Conservation (phyloP, 2,888 invertebrate genomes). For the Hofmannophila pseudospretella region DNA sequence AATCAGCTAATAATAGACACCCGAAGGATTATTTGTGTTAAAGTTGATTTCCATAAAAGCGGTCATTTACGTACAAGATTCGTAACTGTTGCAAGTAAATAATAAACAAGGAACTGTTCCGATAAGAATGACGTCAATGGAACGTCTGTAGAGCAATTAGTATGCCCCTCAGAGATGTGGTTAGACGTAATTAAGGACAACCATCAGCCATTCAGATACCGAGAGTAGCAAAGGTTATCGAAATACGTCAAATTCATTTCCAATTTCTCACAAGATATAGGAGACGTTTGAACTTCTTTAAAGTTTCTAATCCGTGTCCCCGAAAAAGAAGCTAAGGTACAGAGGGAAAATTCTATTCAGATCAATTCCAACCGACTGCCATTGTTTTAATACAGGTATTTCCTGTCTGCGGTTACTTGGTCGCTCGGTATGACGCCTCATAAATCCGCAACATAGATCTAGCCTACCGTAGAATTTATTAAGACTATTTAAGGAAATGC, state of each 20-base stretch:
- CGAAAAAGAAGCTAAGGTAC: neutral
- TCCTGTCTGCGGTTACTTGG: slow-evolving; percentile 3
- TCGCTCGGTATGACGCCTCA: slow-evolving; percentile 2
- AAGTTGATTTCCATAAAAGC: too few relatives aligned
- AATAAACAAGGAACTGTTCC: slow-evolving; percentile 15
- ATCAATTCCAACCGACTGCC: slow-evolving; percentile 7
- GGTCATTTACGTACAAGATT: neutral
- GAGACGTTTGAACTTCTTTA: too few relatives aligned
- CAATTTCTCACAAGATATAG: neutral
- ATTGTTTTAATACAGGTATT: slow-evolving; percentile 8
- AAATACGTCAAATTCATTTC: slow-evolving; percentile 6
- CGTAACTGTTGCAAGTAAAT: slow-evolving; percentile 1
- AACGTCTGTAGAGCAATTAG: slow-evolving; percentile 11
- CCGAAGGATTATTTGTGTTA: too few relatives aligned
- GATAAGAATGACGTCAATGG: slow-evolving; percentile 42
- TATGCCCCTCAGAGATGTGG: slow-evolving; percentile 3
- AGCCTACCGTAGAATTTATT: slow-evolving; percentile 5
- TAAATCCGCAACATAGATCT: slow-evolving; percentile 8
- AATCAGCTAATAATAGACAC: too few relatives aligned
- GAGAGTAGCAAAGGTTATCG: slow-evolving; percentile 9
- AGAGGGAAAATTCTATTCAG: slow-evolving; percentile 1
- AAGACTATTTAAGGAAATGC: too few relatives aligned
- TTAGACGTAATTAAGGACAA: slow-evolving; percentile 9
- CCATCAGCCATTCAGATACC: slow-evolving; percentile 8
- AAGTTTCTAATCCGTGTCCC: neutral